Conservation (phyloP, 2,888 invertebrate species). For the Doris montereyensis region DNA sequence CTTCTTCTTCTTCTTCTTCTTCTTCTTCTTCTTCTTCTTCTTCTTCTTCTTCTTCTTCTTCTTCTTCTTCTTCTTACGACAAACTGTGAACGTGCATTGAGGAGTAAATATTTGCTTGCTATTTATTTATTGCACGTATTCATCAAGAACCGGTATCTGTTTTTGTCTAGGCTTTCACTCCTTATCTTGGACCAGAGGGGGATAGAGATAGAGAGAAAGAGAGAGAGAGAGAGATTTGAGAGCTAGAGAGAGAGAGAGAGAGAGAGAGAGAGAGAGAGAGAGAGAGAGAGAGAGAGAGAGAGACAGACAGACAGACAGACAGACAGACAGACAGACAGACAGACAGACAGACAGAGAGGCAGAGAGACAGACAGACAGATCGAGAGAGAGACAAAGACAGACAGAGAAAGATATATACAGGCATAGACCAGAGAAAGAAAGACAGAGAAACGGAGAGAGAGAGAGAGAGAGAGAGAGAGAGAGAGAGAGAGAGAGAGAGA, state of each 20-base stretch:
- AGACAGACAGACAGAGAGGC: neutral
- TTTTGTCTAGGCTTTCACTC: slow-evolving; percentile 5
- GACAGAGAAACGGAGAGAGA: slow-evolving; percentile 23
- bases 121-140: neutral
- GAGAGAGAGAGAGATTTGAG: too few relatives aligned
- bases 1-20: neutral
- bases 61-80: neutral
- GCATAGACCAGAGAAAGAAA: neutral
- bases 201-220: too few relatives aligned
- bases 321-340: neutral
- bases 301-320: neutral
- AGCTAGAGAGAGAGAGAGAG: neutral
- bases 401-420: slow-evolving; percentile 8
- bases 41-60: neutral
- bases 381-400: neutral
- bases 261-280: neutral
- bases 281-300: neutral
- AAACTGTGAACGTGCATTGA: too few relatives aligned
- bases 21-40: neutral
- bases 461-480: slow-evolving; percentile 34
- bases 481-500: slow-evolving; percentile 24
- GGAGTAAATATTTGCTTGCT: too few relatives aligned
- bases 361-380: neutral
- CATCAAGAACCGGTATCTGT: neutral
- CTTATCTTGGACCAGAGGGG: neutral